Evolutionary conservation across 2,113 vertebrate genomes (phyloP).

Genomic region (Pseudonaja textilis): DNA sequence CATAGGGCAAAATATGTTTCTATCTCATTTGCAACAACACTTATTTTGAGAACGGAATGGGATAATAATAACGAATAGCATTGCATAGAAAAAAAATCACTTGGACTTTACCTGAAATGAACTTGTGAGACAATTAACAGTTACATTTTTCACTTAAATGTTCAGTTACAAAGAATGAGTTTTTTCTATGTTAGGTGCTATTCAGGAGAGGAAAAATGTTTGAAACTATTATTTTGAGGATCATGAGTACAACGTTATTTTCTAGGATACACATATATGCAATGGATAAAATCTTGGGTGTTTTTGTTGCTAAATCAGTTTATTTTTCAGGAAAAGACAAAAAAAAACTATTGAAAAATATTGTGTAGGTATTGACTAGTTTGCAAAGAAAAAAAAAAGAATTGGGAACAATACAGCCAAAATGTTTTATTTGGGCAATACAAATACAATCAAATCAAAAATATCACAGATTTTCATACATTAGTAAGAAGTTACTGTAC

Average conservation of each 20-base stretch:
- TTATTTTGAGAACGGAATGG: neutral
- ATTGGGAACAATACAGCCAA: slow-evolving; percentile 62
- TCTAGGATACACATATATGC: neutral
- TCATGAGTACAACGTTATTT: neutral
- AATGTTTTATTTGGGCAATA: slow-evolving; percentile 71
- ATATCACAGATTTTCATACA: slow-evolving; percentile 67
- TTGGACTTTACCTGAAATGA: neutral
- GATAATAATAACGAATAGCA: too few relatives aligned
- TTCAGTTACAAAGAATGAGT: neutral
- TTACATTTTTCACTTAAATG: neutral
- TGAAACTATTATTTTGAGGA: neutral
- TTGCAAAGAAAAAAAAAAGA: slow-evolving; percentile 4
- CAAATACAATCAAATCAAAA: slow-evolving; percentile 69
- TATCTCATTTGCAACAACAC: neutral
- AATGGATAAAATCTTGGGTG: neutral
- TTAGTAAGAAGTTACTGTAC: slow-evolving; percentile 74
- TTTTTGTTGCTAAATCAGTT: neutral
- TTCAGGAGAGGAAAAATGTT: neutral
- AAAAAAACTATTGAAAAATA: neutral
- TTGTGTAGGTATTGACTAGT: neutral
- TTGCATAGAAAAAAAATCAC: neutral
- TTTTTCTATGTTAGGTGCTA: neutral
- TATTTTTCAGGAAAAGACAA: neutral
- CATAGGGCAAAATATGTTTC: neutral
- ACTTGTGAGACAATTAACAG: neutral